These are phyloP conservation scores for Echinometra lucunter DNA, from an alignment of 53 echinoderm and acorn worm genomes.

Conservation along the genomic window DNA sequence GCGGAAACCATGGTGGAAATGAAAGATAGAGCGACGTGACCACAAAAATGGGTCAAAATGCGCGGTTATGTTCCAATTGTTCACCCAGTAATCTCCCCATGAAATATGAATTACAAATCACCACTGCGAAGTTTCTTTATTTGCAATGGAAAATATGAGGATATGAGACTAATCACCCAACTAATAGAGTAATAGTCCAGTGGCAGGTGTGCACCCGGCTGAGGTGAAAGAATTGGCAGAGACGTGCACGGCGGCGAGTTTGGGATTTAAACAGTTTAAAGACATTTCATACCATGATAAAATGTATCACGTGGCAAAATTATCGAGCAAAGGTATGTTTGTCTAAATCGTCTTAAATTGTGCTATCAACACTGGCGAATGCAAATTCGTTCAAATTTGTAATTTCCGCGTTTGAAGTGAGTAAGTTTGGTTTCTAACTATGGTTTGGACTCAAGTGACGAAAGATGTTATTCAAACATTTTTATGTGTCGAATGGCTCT, in stretches of 20 bases:
- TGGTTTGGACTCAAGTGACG: background rate
- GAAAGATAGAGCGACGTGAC: constrained; percentile 51
- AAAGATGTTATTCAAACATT: constrained; percentile 33
- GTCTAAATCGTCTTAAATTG: constrained; percentile 44
- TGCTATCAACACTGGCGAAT: constrained; percentile 55
- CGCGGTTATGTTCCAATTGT: constrained; percentile 63
- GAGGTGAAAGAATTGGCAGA: constrained; percentile 48
- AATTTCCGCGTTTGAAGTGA: constrained; percentile 62
- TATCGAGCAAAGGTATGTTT: background rate
- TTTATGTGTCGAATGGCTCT: background rate
- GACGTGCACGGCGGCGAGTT: background rate
- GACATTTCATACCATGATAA: background rate
- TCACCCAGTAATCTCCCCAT: constrained; percentile 32
- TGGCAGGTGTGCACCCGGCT: constrained; percentile 57
- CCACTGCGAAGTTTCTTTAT: constrained; percentile 27
- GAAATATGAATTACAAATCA: constrained; percentile 62
- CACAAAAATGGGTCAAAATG: constrained; percentile 54
- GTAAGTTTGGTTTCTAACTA: constrained; percentile 45
- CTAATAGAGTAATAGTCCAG: constrained; percentile 37
- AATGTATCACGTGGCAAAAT: background rate
- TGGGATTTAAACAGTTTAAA: constrained; percentile 42
- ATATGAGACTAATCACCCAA: constrained; percentile 46
- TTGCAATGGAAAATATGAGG: constrained; percentile 14
- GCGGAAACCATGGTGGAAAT: constrained; percentile 26
- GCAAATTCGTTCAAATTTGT: constrained; percentile 65